Percentiles rank a stretch among this genome's conserved stretches.
Conservation (phyloP, 2,113 vertebrate species). For the Willisornis vidua region DNA sequence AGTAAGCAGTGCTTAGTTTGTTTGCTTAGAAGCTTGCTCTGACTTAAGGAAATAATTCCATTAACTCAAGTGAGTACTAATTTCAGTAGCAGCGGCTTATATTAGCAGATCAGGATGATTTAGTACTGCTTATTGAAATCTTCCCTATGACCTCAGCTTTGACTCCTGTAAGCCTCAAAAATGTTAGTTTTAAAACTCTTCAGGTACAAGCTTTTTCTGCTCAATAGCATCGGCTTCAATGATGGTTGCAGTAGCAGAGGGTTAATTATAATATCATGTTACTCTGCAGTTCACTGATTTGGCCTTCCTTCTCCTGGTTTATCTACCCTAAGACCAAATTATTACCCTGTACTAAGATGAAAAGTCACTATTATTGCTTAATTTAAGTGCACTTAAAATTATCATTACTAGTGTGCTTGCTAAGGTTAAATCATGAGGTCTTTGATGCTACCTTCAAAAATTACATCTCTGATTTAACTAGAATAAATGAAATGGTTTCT, state of each 20-base stretch:
- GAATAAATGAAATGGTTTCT: constrained; percentile 59
- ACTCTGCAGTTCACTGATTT: constrained; percentile 33
- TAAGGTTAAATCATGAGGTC: constrained; percentile 61
- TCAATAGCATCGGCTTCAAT: neutral
- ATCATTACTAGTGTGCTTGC: constrained; percentile 33
- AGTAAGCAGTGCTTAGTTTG: neutral
- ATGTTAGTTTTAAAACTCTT: neutral
- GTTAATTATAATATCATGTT: neutral
- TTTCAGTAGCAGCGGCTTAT: neutral
- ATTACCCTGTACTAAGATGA: constrained; percentile 44
- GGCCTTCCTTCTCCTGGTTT: constrained; percentile 19
- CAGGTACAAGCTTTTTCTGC: neutral
- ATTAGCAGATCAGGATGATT: neutral
- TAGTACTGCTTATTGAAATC: neutral
- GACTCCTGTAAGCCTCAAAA: neutral
- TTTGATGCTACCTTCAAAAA: constrained; percentile 60
- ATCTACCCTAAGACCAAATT: constrained; percentile 23
- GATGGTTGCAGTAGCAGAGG: neutral
- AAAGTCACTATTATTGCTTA: constrained; percentile 43
- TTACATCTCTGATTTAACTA: constrained; percentile 15
- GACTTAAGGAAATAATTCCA: neutral
- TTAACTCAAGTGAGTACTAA: neutral
- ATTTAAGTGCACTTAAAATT: constrained; percentile 57
- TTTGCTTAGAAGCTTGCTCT: neutral
- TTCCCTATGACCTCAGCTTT: neutral